These are phyloP conservation scores for Ptilorrhoa leucosticta DNA, from an alignment of 2,113 vertebrate species.

Conservation along the genomic window DNA sequence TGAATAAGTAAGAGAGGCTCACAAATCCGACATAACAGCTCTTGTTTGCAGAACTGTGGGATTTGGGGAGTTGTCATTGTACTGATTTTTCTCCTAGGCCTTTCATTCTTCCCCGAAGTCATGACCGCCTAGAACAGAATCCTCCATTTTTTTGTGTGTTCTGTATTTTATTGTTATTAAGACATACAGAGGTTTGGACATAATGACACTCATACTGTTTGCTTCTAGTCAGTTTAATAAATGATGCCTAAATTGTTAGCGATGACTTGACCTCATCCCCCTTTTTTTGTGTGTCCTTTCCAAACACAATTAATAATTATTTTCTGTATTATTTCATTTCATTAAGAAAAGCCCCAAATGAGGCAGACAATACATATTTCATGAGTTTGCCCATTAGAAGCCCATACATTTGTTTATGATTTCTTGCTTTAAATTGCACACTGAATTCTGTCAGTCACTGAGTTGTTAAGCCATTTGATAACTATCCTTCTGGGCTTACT, in stretches of 20 bases:
- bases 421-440: background rate
- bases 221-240: background rate
- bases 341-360: background rate
- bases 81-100: background rate
- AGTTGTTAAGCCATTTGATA: background rate
- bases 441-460: background rate
- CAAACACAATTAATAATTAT: background rate
- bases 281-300: background rate
- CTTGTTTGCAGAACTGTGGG: background rate
- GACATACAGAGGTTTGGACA: background rate
- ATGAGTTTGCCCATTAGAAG: background rate
- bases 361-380: background rate
- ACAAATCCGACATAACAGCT: background rate
- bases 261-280: background rate
- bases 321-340: background rate
- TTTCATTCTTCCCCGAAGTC: background rate
- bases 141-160: background rate
- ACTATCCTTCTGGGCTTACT: background rate
- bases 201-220: background rate
- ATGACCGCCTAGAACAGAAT: background rate
- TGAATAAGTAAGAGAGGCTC: background rate
- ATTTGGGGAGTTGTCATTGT: background rate
- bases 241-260: background rate
- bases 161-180: background rate
- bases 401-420: background rate